phyloP scores from a whole-genome alignment of 2,797 vertebrate species.

The Fistularia tabacaria region DNA sequence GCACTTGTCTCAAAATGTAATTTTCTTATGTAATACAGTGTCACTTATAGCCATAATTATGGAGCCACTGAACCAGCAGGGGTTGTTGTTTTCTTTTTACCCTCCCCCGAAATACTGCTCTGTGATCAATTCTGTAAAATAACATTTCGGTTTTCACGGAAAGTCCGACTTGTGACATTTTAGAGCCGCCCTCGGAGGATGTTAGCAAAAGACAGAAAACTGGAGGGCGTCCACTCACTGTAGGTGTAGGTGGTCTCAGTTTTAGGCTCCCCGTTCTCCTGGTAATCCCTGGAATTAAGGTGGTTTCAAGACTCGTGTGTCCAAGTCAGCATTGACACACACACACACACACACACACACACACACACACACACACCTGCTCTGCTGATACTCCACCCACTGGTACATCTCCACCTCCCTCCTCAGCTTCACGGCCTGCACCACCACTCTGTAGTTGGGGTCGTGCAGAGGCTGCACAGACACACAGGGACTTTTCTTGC shows the following conservation, averaged over 20 bases:
- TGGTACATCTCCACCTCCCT: slow-evolving; percentile 97
- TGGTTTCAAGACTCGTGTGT: background rate
- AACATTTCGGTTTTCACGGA: no score
- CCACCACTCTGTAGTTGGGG: slow-evolving; percentile 87
- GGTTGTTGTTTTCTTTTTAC: no score
- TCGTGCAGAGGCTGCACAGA: slow-evolving; percentile 86
- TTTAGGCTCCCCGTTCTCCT: slow-evolving; percentile 73
- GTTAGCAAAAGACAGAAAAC: no score
- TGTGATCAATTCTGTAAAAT: no score
- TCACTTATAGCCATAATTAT: no score
- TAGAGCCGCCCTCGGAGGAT: no score
- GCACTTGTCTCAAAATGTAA: no score
- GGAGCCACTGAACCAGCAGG: no score
- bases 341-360: slow-evolving; percentile 7
- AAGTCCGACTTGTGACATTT: no score
- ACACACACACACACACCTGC: slow-evolving; percentile 74
- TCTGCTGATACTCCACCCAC: slow-evolving; percentile 91
- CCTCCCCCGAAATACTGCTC: no score
- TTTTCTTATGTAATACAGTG: no score
- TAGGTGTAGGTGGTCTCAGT: slow-evolving; percentile 77
- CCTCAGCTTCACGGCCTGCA: slow-evolving; percentile 88
- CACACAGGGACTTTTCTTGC: background rate
- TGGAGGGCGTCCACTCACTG: slow-evolving; percentile 59
- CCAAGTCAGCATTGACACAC: background rate
- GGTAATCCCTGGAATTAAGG: slow-evolving; percentile 63